A percentile compares a stretch with the other conserved stretches of the same genome.
These are phyloP conservation scores for Bhutanitis thaidina DNA, from an alignment of 2,888 invertebrate genomes.

Conservation along the genomic window DNA sequence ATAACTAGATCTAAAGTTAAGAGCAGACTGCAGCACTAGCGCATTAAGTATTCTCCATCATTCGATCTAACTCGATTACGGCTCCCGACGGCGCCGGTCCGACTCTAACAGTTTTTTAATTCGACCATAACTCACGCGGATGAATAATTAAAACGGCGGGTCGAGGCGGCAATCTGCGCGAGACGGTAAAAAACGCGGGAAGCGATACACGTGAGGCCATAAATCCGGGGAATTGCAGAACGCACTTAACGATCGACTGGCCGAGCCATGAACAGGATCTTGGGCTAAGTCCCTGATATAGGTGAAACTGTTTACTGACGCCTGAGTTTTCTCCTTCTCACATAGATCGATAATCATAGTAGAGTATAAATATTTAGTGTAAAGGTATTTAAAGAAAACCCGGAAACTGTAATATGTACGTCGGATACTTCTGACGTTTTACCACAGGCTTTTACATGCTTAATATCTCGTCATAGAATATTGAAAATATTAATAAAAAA, in stretches of 20 bases:
- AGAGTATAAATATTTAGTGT: too few relatives aligned
- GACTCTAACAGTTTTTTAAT: slow-evolving; percentile 81
- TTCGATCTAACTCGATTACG: slow-evolving; percentile 73
- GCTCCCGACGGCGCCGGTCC: slow-evolving; percentile 69
- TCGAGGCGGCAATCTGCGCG: slow-evolving; percentile 62
- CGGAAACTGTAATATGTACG: too few relatives aligned
- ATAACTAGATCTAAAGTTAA: background rate
- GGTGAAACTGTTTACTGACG: too few relatives aligned
- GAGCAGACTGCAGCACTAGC: slow-evolving; percentile 22
- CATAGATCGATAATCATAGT: too few relatives aligned
- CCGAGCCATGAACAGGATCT: slow-evolving; percentile 11
- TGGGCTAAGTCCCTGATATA: too few relatives aligned
- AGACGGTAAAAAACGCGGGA: slow-evolving; percentile 62
- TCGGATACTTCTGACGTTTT: too few relatives aligned
- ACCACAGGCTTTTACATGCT: too few relatives aligned
- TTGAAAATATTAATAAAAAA: too few relatives aligned
- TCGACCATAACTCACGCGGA: slow-evolving; percentile 79
- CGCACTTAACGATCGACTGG: slow-evolving; percentile 62
- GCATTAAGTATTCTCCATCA: slow-evolving; percentile 73
- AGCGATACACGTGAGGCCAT: slow-evolving; percentile 53
- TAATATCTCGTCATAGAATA: too few relatives aligned
- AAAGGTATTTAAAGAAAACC: too few relatives aligned
- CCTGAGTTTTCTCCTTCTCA: too few relatives aligned
- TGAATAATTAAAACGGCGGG: slow-evolving; percentile 79
- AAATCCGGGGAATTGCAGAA: slow-evolving; percentile 71